Conservation (phyloP, 2,888 invertebrate species). For the Mamestra brassicae region DNA sequence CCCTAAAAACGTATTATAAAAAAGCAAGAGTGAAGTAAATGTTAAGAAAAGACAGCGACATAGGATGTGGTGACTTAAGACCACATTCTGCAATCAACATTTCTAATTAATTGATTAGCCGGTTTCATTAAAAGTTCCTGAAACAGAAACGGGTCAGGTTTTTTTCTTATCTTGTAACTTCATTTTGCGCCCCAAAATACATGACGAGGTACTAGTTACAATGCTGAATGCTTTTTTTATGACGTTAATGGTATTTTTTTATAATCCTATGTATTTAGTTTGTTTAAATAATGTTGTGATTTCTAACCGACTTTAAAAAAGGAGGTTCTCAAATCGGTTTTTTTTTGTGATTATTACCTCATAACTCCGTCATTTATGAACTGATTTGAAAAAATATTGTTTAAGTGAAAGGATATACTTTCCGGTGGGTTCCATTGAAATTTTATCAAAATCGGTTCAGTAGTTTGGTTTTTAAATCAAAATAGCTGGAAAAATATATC, state of each 20-base stretch:
- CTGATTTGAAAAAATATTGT: too few species aligned
- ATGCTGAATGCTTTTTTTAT: too few species aligned
- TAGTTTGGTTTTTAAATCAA: too few species aligned
- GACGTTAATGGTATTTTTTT: background rate
- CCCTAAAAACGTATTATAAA: background rate
- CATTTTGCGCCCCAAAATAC: background rate
- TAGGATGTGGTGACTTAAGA: background rate
- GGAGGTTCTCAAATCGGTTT: too few species aligned
- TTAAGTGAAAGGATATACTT: too few species aligned
- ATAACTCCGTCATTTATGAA: too few species aligned
- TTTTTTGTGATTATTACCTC: too few species aligned
- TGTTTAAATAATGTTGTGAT: background rate
- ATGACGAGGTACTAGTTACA: too few species aligned
- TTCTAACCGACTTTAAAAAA: too few species aligned
- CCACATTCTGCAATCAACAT: conserved; percentile 15
- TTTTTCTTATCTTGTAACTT: background rate
- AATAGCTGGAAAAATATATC: too few species aligned
- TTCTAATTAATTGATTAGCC: background rate
- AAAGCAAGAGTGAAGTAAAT: background rate
- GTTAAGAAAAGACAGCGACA: background rate
- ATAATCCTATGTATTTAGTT: conserved; percentile 7
- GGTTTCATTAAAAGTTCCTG: background rate
- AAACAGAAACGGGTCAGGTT: background rate
- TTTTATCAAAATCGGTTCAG: too few species aligned
- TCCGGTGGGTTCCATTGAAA: too few species aligned